These are phyloP conservation scores for Tanytarsus gracilentus DNA, from an alignment of 2,888 invertebrate species.

Conservation along the genomic window DNA sequence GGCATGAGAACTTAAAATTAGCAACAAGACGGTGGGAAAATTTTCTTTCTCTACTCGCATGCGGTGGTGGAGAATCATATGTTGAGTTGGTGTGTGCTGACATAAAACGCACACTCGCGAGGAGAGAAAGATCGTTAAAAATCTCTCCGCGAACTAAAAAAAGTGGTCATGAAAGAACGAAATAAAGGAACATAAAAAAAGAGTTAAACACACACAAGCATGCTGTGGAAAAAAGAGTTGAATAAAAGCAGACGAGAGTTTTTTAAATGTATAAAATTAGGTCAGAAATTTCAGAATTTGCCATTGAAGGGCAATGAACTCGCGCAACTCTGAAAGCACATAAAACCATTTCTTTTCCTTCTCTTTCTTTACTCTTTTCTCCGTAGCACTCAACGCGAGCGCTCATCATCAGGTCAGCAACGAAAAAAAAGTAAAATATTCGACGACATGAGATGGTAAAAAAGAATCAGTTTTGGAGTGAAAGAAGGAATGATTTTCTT, in stretches of 20 bases:
- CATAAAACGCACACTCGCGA: background rate
- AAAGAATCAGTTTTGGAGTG: too few species aligned
- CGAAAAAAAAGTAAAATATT: too few species aligned
- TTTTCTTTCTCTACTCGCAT: background rate
- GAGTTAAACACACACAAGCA: too few species aligned
- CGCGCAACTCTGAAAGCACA: background rate
- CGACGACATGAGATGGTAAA: too few species aligned
- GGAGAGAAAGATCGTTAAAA: background rate
- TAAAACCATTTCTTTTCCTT: constrained; percentile 14
- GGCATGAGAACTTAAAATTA: constrained; percentile 6
- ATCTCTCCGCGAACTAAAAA: too few species aligned
- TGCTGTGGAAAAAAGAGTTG: constrained; percentile 7
- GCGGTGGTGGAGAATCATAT: background rate
- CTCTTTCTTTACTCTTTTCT: background rate
- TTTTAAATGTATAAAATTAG: constrained; percentile 29
- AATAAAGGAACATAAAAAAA: too few species aligned
- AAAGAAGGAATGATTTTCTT: too few species aligned
- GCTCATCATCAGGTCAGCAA: too few species aligned
- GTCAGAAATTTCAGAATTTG: constrained; percentile 29
- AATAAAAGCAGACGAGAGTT: constrained; percentile 23
- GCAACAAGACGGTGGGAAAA: background rate
- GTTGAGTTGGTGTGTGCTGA: background rate
- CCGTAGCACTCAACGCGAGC: too few species aligned
- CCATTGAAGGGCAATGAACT: constrained; percentile 20
- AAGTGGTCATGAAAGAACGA: too few species aligned